A percentile compares a stretch with the other conserved stretches of the same genome.
Evolutionary conservation across 2,888 invertebrate species (phyloP).

Genomic region (Octonoba sinensis): DNA sequence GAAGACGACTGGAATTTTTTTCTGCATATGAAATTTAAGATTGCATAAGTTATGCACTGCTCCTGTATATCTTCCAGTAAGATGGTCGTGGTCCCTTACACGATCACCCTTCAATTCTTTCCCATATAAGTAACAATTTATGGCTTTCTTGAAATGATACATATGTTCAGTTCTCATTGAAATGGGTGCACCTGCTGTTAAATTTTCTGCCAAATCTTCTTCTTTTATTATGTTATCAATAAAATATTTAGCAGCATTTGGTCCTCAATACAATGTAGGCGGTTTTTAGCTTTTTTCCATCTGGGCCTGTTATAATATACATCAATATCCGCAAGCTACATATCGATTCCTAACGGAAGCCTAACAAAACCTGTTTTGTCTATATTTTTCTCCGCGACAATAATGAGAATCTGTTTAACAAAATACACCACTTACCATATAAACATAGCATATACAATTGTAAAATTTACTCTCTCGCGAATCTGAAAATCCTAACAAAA

Average conservation of each 20-base stretch:
- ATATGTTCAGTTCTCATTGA: neutral
- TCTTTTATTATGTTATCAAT: neutral
- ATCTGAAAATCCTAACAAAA: no score
- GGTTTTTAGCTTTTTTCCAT: neutral
- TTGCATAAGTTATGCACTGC: slow-evolving; percentile 17
- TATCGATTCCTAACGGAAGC: no score
- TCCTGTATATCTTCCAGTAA: slow-evolving; percentile 6
- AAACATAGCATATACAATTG: no score
- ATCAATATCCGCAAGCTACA: neutral
- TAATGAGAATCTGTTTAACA: no score
- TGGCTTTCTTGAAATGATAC: neutral
- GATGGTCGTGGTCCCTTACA: neutral
- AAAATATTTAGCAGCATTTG: no score
- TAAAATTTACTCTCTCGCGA: no score
- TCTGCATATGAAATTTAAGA: neutral
- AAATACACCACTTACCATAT: no score
- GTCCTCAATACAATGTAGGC: no score
- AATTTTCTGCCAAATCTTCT: neutral
- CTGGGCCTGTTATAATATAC: neutral
- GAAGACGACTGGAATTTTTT: neutral
- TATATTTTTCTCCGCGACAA: no score
- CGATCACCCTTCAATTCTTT: neutral
- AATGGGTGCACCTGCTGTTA: neutral
- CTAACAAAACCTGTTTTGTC: no score
- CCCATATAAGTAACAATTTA: neutral